Base-by-base conservation (phyloP, 1,140 invertebrate species). In the Drosophila malerkotliana region DNA sequence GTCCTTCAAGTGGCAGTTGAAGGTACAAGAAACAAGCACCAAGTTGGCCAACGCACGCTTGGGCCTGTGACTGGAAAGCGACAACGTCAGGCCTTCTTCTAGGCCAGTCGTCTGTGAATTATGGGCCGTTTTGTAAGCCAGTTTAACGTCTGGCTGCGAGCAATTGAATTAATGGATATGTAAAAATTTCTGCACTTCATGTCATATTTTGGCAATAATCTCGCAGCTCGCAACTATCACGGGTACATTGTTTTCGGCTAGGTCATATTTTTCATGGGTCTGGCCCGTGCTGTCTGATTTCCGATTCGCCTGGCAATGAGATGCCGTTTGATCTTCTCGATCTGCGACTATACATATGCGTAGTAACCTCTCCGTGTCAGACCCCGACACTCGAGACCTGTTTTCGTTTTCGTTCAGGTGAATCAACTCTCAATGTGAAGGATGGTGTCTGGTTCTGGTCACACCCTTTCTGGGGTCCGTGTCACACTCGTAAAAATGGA, bases 61-160 rank as follows among this genome's bases (percentile, higher is more conserved):
- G 59, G 68, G 53, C 32, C 32, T 8, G 3, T 37, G 34, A 10
- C 10, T 37, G 34, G 34, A 37, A 12, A 37, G 10, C 34, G 34
- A 37, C 34, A 12, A n/a, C 10, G 34, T 37, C 60, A 51, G 56
- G 67, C 44, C 62, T 51, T 24, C 81, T 84, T 87, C 82, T 87
- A 88, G 80, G 52, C 60, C 78, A 85, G 78, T 62, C 71, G 82
- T 82, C 83, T 88, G 82, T 87, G 62, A 87, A 82, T 88, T 87
- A 87, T 87, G 72, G 49, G 59, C 83, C 52, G 69, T 83, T 85
- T 73, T 60, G 77, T 62, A 85, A 88, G 80, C 66, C 55, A 63
- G 51, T 56, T 54, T 77, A 49, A 44, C 61, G 44, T 44, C 32
- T 55, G 56, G 45, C 28, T 45, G 57, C 82, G 71, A 72, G 75